These are phyloP conservation scores for Notothenia coriiceps DNA, from an alignment of 2,113 vertebrate genomes.

Conservation along the genomic window DNA sequence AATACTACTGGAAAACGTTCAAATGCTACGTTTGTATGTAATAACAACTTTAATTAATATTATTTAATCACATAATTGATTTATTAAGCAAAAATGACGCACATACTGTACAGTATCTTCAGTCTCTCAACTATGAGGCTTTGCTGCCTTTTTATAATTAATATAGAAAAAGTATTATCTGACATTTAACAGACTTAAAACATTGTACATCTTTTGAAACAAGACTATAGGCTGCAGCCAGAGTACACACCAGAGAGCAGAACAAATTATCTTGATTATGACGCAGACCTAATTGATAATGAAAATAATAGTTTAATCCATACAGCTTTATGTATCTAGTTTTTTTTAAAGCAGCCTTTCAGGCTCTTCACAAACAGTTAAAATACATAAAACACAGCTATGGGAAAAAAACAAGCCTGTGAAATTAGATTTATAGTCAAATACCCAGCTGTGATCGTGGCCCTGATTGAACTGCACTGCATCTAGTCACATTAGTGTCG, in stretches of 20 bases:
- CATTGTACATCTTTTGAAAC: background rate
- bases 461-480: slow-evolving; percentile 18
- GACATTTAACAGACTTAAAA: background rate
- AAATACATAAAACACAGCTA: background rate
- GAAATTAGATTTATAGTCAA: slow-evolving; percentile 20
- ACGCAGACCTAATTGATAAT: background rate
- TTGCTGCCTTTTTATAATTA: background rate
- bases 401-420: slow-evolving; percentile 1
- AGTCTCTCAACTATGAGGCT: no score
- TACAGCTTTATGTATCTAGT: background rate
- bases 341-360: background rate
- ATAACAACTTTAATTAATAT: background rate
- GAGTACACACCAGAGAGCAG: no score
- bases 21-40: background rate
- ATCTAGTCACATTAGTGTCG: slow-evolving; percentile 32
- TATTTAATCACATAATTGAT: background rate
- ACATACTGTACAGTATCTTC: background rate
- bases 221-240: background rate
- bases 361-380: background rate
- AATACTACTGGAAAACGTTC: no score
- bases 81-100: background rate
- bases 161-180: background rate
- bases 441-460: slow-evolving; percentile 61
- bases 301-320: background rate
- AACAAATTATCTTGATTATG: no score